These are phyloP conservation scores for Crioceris asparagi DNA, from an alignment of 2,888 invertebrate species.

Conservation along the genomic window DNA sequence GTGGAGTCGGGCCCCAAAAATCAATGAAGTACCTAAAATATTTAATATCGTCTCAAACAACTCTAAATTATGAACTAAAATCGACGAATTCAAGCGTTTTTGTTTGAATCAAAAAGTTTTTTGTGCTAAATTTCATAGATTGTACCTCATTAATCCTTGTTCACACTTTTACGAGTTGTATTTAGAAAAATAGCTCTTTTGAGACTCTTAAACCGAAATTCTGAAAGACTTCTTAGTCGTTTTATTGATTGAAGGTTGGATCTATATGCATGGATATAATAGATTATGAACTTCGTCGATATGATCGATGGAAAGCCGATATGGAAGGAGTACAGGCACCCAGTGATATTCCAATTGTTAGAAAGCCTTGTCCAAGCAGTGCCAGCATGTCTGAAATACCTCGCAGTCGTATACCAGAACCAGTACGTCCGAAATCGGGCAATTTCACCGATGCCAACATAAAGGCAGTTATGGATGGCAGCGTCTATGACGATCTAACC, in stretches of 20 bases:
- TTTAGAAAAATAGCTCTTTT: too few relatives aligned
- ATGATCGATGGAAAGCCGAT: slow-evolving; percentile 83
- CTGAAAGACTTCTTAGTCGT: background rate
- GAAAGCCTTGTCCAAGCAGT: slow-evolving; percentile 34
- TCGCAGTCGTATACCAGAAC: slow-evolving; percentile 52
- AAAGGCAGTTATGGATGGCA: slow-evolving; percentile 48
- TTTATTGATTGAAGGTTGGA: slow-evolving; percentile 55
- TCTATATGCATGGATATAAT: slow-evolving; percentile 94
- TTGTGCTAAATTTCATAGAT: too few relatives aligned
- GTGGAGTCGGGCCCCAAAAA: too few relatives aligned
- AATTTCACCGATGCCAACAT: slow-evolving; percentile 50
- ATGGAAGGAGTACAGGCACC: slow-evolving; percentile 46
- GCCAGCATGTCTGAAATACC: slow-evolving; percentile 51
- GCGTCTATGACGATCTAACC: slow-evolving; percentile 50
- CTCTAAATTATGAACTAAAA: too few relatives aligned
- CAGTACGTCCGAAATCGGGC: slow-evolving; percentile 67
- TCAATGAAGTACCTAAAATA: too few relatives aligned
- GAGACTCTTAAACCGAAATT: too few relatives aligned
- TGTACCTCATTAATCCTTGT: too few relatives aligned
- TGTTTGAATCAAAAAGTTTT: too few relatives aligned
- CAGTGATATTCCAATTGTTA: slow-evolving; percentile 32
- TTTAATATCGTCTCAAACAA: too few relatives aligned
- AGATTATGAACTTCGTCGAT: slow-evolving; percentile 87
- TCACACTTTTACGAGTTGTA: too few relatives aligned
- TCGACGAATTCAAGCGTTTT: too few relatives aligned